A percentile compares a stretch with the other conserved stretches of the same genome.
Evolutionary conservation across 2,888 invertebrate genomes (phyloP).

Genomic region (Steromphala cineraria): DNA sequence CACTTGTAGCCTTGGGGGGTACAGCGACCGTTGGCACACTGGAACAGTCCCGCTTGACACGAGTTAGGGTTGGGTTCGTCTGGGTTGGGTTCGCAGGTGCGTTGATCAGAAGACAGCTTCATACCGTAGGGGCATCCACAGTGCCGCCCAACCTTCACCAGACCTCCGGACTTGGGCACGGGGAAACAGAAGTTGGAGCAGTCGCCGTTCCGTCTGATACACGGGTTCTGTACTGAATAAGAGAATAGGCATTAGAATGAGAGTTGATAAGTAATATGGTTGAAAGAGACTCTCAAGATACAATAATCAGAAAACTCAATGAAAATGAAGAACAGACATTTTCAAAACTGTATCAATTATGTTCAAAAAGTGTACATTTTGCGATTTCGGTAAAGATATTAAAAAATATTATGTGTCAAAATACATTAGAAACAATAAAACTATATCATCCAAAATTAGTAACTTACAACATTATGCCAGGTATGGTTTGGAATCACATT

Average conservation of each 20-base stretch:
- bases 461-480: background rate
- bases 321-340: too few relatives aligned
- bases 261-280: too few relatives aligned
- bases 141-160: slow-evolving; percentile 48
- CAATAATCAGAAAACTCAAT: background rate
- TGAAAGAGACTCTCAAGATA: too few relatives aligned
- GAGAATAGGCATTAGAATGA: background rate
- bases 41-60: slow-evolving; percentile 94
- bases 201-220: slow-evolving; percentile 88
- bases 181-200: slow-evolving; percentile 98
- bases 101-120: slow-evolving; percentile 83
- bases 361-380: too few relatives aligned
- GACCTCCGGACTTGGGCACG: slow-evolving; percentile 78
- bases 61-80: slow-evolving; percentile 91
- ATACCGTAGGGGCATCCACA: slow-evolving; percentile 97
- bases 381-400: too few relatives aligned
- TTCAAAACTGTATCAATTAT: too few relatives aligned
- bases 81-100: slow-evolving; percentile 85
- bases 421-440: too few relatives aligned
- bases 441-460: too few relatives aligned
- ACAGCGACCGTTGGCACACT: slow-evolving; percentile 90
- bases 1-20: slow-evolving; percentile 61
- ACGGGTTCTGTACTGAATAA: slow-evolving; percentile 82
- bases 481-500: too few relatives aligned
- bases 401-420: too few relatives aligned